Base-by-base conservation (phyloP, 2,888 invertebrate genomes). In the Prosopocoilus inquinatus region DNA sequence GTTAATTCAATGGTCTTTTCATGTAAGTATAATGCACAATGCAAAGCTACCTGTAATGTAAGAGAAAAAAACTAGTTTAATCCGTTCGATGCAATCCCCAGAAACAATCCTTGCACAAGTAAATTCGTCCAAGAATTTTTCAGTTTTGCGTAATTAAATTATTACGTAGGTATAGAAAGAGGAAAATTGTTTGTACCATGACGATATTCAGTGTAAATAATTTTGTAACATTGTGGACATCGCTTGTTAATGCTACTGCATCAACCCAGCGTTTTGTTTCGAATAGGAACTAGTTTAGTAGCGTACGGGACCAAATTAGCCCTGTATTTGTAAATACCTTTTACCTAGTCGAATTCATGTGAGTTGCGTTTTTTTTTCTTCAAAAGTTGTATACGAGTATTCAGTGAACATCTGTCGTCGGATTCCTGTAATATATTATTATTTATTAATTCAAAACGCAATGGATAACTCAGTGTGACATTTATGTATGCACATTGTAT, bases 291-390 rank as follows among this genome's bases (percentile, higher is more conserved):
- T 47, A 53, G 47, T 47, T 47, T 15, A 38, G 39, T 47, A 47
- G 47, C 39, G 34, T 53, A 47, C 41, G 53, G 53, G 53, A 53
- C 53, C 53, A 53, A 53, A 38, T 34, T 53, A 53, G 53, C 53
- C 53, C 53, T 53, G 47, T 53, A 46, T 46, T 52, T 46, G 32
- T 41, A 41, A 9, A 41, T 41, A 41, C 20, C 20, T 28, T 28
- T 28, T 28, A 28, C 20, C 20, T 28, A 28, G 20, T 28, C 20
- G 20, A 28, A 28, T 28, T 28, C 20, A 7, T 28, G 20, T 28
- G 20, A 28, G 20, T 5, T 28, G 20, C 20, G 20, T 28, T 28
- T 28, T 28, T 20, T 20, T 28, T 28, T 28, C 20, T 20, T n/a
- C n/a, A n/a, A 20, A 28, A 28, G 5, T 28, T 28, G 20, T 28